These are phyloP conservation scores for Rhynchotus rufescens DNA, from an alignment of 2,797 vertebrate genomes.

Conservation along the genomic window DNA sequence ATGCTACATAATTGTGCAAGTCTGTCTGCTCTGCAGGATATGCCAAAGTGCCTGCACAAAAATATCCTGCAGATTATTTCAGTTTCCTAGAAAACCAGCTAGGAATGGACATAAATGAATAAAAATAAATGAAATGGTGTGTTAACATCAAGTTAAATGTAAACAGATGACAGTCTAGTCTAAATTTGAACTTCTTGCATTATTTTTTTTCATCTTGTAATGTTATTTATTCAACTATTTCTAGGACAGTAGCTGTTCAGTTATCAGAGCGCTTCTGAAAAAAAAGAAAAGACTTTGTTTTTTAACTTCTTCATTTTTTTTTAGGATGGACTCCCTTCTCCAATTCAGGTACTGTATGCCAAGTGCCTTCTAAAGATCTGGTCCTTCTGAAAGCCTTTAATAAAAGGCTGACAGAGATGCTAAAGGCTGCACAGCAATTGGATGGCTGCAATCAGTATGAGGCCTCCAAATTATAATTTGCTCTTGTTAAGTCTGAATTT, in stretches of 20 bases:
- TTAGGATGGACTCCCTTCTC: neutral
- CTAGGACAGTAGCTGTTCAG: neutral
- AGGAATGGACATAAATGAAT: neutral
- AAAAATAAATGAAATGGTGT: neutral
- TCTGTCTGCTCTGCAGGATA: neutral
- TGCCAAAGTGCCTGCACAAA: neutral
- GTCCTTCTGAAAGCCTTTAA: neutral
- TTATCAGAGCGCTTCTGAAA: neutral
- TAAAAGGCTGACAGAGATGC: neutral
- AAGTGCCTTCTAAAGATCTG: neutral
- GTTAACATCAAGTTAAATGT: neutral
- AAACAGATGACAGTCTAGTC: neutral
- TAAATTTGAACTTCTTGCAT: neutral
- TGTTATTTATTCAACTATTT: neutral
- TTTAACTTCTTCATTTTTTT: neutral
- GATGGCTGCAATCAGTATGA: neutral
- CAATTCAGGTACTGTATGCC: neutral
- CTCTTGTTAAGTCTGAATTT: neutral
- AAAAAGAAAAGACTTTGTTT: neutral
- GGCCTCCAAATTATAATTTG: neutral
- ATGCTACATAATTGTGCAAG: neutral
- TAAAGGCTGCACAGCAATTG: accelerated
- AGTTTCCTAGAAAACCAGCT: neutral
- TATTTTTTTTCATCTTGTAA: neutral
- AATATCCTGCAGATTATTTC: neutral